A percentile compares a stretch with the other conserved stretches of the same genome.
phyloP scores from a whole-genome alignment of 2,113 vertebrate genomes.

The Ctenomys sociabilis region DNA sequence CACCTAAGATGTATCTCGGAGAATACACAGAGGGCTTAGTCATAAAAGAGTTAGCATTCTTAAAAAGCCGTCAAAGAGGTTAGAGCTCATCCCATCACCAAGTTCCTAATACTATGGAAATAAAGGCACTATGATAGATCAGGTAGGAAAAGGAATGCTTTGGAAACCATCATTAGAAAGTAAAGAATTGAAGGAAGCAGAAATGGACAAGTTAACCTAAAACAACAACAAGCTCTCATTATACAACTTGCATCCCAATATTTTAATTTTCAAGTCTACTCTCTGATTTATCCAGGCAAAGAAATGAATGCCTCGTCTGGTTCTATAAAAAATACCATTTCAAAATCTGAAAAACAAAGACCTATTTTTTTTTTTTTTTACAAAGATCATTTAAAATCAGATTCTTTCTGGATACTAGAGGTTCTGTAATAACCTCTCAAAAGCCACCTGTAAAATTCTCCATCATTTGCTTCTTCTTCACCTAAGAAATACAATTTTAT shows the following conservation, averaged over 20 bases:
- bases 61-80: slow-evolving; percentile 39
- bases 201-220: slow-evolving; percentile 45
- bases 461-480: slow-evolving; percentile 30
- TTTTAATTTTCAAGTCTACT: slow-evolving; percentile 9
- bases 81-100: background rate
- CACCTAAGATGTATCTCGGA: slow-evolving; percentile 16
- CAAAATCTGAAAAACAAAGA: background rate
- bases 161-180: background rate
- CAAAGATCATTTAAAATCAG: slow-evolving; percentile 32
- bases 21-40: background rate
- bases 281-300: slow-evolving; percentile 6
- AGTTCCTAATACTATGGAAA: background rate
- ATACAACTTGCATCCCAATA: background rate
- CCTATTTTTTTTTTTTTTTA: too few relatives aligned
- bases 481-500: slow-evolving; percentile 36
- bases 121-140: background rate
- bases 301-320: background rate
- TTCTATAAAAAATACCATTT: slow-evolving; percentile 38
- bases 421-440: background rate
- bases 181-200: background rate
- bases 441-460: slow-evolving; percentile 14
- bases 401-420: background rate
- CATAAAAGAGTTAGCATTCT: background rate
- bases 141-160: background rate
- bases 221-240: background rate